Percentiles rank a stretch among this genome's conserved stretches.
phyloP scores from a whole-genome alignment of 2,888 invertebrate genomes.

The Acanthosoma haemorrhoidale region DNA sequence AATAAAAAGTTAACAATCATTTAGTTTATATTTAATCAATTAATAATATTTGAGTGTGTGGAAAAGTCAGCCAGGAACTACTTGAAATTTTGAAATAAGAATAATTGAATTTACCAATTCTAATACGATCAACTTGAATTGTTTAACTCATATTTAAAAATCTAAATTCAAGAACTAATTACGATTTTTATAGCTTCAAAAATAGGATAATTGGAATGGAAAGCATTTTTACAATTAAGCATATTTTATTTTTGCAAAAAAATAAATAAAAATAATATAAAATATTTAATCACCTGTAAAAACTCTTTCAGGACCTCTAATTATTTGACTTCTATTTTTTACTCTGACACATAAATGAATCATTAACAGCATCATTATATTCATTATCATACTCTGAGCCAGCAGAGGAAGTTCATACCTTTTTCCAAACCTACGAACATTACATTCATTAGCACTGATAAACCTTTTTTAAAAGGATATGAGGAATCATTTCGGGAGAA shows the following conservation, averaged over 20 bases:
- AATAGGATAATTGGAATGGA: not conserved
- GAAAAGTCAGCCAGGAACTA: too few species aligned
- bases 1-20: too few species aligned
- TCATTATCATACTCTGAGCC: slow-evolving; percentile 96
- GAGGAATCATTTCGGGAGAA: too few species aligned
- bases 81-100: too few species aligned
- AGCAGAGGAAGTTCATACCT: slow-evolving; percentile 92
- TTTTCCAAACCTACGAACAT: slow-evolving; percentile 91
- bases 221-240: not conserved
- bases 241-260: too few species aligned
- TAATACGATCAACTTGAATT: not conserved
- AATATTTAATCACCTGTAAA: slow-evolving; percentile 65
- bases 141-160: not conserved
- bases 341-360: slow-evolving; percentile 87
- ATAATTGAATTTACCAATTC: not conserved
- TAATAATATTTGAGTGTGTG: too few species aligned
- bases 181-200: too few species aligned
- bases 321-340: slow-evolving; percentile 67
- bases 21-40: too few species aligned
- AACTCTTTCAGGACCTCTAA: slow-evolving; percentile 59
- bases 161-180: too few species aligned
- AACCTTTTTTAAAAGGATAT: too few species aligned
- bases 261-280: not conserved
- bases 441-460: too few species aligned
- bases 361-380: slow-evolving; percentile 81